phyloP scores from a whole-genome alignment of 2,888 invertebrate species.

The Oscheius sp. region DNA sequence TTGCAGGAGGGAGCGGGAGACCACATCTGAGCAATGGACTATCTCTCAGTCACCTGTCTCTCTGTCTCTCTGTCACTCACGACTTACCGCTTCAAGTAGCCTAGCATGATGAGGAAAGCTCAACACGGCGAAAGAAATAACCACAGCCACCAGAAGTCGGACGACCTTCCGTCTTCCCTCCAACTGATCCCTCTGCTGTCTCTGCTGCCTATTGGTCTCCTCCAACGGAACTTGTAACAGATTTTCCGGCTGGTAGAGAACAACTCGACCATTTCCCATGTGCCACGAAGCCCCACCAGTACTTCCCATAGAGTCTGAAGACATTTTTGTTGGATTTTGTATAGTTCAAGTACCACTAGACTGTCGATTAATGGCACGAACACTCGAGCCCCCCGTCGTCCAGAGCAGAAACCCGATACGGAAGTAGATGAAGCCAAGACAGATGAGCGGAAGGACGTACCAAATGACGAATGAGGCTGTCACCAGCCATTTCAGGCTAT shows the following conservation, averaged over 20 bases:
- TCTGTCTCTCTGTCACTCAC: too few relatives aligned
- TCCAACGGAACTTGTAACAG: conserved; percentile 50
- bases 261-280: conserved; percentile 52
- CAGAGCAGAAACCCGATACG: conserved; percentile 87
- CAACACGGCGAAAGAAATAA: conserved; percentile 88
- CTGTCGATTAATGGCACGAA: conserved; percentile 44
- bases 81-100: conserved; percentile 40
- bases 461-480: conserved; percentile 84
- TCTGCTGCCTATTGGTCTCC: conserved; percentile 35
- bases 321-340: not conserved
- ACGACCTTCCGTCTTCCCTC: conserved; percentile 76
- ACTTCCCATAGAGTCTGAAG: conserved; percentile 47
- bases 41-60: too few relatives aligned
- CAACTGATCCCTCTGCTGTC: conserved; percentile 45
- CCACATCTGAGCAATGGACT: conserved; percentile 52
- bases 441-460: conserved; percentile 84
- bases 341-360: conserved; percentile 38
- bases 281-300: conserved; percentile 48
- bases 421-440: conserved; percentile 85
- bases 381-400: conserved; percentile 73
- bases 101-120: conserved; percentile 89
- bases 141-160: conserved; percentile 88
- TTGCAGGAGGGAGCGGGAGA: conserved; percentile 53
- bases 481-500: conserved; percentile 48
- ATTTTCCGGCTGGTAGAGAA: conserved; percentile 54